Conservation (phyloP, 2,888 invertebrate genomes). For the Azorinus chamasolen region DNA sequence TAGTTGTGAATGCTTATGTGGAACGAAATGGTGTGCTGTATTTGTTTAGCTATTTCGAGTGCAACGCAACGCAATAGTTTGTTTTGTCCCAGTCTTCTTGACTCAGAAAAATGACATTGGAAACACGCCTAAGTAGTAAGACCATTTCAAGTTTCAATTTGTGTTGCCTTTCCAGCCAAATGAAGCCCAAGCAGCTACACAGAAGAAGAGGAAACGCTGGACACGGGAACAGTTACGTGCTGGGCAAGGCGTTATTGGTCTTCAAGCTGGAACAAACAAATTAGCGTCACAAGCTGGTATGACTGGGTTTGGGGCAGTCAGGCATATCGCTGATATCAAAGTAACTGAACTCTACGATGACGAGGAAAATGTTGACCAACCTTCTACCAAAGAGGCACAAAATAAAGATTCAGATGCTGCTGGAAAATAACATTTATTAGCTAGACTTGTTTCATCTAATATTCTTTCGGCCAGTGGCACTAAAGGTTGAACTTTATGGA, state of each 20-base stretch:
- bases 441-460: too few relatives aligned
- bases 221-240: slow-evolving; percentile 82
- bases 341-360: slow-evolving; percentile 81
- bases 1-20: too few relatives aligned
- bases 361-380: slow-evolving; percentile 66
- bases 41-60: not conserved
- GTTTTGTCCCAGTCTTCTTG: not conserved
- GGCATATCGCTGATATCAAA: slow-evolving; percentile 84
- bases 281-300: slow-evolving; percentile 84
- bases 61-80: not conserved
- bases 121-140: too few relatives aligned
- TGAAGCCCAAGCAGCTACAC: slow-evolving; percentile 13
- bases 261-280: slow-evolving; percentile 85
- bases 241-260: slow-evolving; percentile 81
- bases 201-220: slow-evolving; percentile 23
- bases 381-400: too few relatives aligned
- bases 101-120: too few relatives aligned
- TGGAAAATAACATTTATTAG: too few relatives aligned
- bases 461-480: too few relatives aligned
- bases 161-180: slow-evolving; percentile 45
- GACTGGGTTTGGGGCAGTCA: slow-evolving; percentile 76
- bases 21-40: too few relatives aligned
- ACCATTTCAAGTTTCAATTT: not conserved
- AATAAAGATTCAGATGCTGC: too few relatives aligned
- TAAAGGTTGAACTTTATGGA: too few relatives aligned